Evolutionary conservation across 2,113 vertebrate genomes (phyloP).

Genomic region (Hypomesus transpacificus): DNA sequence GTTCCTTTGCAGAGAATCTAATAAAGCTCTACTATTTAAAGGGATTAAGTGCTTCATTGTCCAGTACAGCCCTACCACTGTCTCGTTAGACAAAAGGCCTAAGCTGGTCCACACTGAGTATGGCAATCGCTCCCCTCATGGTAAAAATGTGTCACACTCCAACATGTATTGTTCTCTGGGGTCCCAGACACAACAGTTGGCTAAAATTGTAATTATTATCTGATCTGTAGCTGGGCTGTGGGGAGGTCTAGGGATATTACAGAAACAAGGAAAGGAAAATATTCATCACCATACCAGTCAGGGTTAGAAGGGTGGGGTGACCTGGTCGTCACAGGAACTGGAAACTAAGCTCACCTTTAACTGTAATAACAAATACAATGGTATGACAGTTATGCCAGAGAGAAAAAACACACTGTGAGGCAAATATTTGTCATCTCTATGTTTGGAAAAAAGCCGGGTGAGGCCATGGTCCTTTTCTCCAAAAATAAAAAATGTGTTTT

Average conservation of each 20-base stretch:
- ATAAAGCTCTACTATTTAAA: conserved; percentile 50
- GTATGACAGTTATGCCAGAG: neutral
- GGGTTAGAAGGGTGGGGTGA: neutral
- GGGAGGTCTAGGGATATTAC: neutral
- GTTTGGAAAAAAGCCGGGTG: neutral
- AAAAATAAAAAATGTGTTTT: neutral
- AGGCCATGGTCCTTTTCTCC: neutral
- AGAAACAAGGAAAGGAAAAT: conserved; percentile 10
- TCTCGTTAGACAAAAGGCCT: conserved; percentile 8
- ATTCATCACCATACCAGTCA: neutral
- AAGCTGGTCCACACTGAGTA: conserved; percentile 2
- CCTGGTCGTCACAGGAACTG: neutral
- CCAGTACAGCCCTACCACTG: conserved; percentile 11
- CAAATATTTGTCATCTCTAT: conserved; percentile 19
- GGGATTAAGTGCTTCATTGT: conserved; percentile 42
- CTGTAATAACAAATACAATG: neutral
- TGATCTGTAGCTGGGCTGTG: neutral
- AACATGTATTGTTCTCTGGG: conserved; percentile 12
- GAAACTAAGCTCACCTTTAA: conserved; percentile 3
- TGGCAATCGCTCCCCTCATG: neutral
- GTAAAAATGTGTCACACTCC: conserved; percentile 23
- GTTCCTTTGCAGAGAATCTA: conserved; percentile 30
- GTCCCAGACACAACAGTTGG: conserved; percentile 28
- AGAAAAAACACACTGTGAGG: conserved; percentile 1
- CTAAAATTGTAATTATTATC: neutral